Evolutionary conservation across 2,113 vertebrate genomes (phyloP).

Genomic region (Patagioenas fasciata): DNA sequence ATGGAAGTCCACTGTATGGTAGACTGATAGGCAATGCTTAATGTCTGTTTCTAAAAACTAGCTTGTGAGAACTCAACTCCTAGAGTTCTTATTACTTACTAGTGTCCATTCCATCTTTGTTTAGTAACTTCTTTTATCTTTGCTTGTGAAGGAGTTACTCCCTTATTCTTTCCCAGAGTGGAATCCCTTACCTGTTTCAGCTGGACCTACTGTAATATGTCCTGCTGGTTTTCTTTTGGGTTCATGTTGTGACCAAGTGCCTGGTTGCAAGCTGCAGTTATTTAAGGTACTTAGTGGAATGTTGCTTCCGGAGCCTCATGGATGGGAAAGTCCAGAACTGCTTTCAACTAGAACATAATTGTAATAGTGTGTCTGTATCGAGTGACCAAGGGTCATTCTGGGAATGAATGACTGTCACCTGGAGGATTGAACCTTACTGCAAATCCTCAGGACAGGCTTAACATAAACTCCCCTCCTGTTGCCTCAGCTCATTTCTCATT

Average conservation of each 20-base stretch:
- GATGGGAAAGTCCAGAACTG: neutral
- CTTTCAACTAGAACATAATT: neutral
- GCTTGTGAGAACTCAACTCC: neutral
- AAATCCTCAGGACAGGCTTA: conserved; percentile 66
- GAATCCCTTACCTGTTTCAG: neutral
- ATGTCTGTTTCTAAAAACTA: neutral
- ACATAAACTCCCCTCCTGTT: conserved; percentile 40
- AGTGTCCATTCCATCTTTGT: neutral
- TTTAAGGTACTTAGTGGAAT: neutral
- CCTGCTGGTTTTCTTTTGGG: neutral
- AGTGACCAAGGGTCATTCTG: neutral
- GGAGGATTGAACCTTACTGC: conserved; percentile 45
- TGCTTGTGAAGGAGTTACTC: neutral
- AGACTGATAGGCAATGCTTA: neutral
- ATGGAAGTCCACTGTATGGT: neutral
- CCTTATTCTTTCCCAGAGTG: neutral
- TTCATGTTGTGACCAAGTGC: neutral
- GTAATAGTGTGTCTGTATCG: neutral
- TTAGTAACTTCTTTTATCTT: neutral
- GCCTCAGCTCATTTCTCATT: conserved; percentile 32
- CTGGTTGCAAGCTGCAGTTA: neutral
- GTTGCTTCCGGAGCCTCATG: neutral
- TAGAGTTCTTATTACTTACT: neutral
- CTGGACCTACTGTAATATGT: neutral
- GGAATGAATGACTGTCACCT: conserved; percentile 12